Evolutionary conservation across 2,797 vertebrate genomes (phyloP).

Genomic region (Clarias fuscus): DNA sequence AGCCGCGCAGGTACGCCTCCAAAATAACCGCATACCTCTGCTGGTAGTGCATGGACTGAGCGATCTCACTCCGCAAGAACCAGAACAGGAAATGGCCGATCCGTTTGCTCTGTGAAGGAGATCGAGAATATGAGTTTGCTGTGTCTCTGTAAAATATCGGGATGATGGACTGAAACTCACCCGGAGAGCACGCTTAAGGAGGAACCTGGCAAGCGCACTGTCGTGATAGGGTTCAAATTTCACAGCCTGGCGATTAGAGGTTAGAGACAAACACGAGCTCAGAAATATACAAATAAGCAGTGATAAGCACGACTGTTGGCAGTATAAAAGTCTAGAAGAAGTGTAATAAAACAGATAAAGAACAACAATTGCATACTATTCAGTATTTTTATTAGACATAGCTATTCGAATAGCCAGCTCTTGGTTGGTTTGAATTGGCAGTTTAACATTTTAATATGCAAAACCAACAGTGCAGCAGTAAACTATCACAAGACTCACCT

Average conservation of each 20-base stretch:
- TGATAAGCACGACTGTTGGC: neutral
- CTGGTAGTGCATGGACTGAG: constrained; percentile 97
- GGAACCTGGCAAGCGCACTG: constrained; percentile 91
- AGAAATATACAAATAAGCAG: neutral
- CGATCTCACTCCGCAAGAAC: constrained; percentile 98
- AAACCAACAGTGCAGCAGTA: neutral
- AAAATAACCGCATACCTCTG: constrained; percentile 94
- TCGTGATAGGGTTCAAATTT: constrained; percentile 99
- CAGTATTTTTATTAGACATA: neutral
- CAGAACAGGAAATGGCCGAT: constrained; percentile 98
- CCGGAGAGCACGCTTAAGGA: constrained; percentile 90
- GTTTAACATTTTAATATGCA: neutral
- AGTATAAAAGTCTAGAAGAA: too few relatives aligned
- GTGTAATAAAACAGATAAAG: neutral
- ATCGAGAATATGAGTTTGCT: neutral
- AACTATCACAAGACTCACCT: constrained; percentile 74
- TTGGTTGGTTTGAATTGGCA: neutral
- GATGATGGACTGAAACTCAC: constrained; percentile 71
- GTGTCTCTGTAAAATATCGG: neutral
- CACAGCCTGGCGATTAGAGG: constrained; percentile 79
- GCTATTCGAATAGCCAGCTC: neutral
- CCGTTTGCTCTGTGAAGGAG: constrained; percentile 86
- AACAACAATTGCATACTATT: neutral
- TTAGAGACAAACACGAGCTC: neutral
- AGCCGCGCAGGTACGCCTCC: constrained; percentile 93